Conservation (phyloP, 2,113 vertebrate species). For the western clawed frog (Xenopus tropicalis) region DNA sequence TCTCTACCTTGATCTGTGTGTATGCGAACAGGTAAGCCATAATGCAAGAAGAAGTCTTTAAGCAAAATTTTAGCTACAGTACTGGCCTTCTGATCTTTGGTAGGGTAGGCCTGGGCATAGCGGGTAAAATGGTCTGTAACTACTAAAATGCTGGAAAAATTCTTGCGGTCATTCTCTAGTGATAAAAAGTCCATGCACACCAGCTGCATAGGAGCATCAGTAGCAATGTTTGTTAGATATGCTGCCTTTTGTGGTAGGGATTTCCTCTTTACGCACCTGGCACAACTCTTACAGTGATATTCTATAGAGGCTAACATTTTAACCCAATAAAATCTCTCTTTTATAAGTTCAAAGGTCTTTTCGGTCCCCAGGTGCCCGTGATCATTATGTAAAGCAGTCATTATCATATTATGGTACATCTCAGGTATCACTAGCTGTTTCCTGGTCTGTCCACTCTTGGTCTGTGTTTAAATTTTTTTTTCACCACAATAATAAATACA, state of each 20-base stretch:
- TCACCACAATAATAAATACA: too few relatives aligned
- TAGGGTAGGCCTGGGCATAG: slow-evolving; percentile 9
- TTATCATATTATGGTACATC: too few relatives aligned
- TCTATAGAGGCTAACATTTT: too few relatives aligned
- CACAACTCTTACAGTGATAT: too few relatives aligned
- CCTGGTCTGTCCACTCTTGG: too few relatives aligned
- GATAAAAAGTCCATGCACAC: slow-evolving; percentile 30
- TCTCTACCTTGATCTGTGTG: slow-evolving; percentile 5
- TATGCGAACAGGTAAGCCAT: slow-evolving; percentile 34
- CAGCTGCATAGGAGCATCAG: slow-evolving; percentile 3
- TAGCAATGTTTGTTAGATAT: slow-evolving; percentile 8
- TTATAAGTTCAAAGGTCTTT: too few relatives aligned
- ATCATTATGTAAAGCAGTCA: too few relatives aligned
- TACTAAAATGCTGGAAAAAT: slow-evolving; percentile 8
- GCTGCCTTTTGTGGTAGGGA: not conserved
- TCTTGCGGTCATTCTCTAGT: slow-evolving; percentile 2
- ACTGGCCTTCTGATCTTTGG: slow-evolving; percentile 35
- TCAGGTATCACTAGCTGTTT: too few relatives aligned
- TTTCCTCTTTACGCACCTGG: not conserved
- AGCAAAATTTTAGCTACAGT: slow-evolving; percentile 25
- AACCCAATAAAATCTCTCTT: too few relatives aligned
- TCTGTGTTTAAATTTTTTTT: too few relatives aligned
- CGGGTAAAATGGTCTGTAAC: slow-evolving; percentile 39
- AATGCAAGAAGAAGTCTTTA: slow-evolving; percentile 37
- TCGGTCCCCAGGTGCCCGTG: too few relatives aligned